Evolutionary conservation across 2,888 invertebrate species (phyloP).

Genomic region (Ctena decussata): DNA sequence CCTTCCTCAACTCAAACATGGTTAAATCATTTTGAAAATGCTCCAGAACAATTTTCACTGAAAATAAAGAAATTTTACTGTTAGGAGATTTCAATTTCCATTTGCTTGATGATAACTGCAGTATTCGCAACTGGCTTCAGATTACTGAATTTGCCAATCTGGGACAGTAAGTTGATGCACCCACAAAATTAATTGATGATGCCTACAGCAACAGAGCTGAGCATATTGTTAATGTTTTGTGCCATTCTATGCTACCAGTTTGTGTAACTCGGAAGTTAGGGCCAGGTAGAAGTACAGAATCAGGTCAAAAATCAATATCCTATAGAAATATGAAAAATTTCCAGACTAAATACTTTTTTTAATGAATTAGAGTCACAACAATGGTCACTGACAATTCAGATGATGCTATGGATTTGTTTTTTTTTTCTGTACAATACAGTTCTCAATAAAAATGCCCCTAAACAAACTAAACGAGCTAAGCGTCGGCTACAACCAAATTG

Average conservation of each 20-base stretch:
- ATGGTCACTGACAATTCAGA: not conserved
- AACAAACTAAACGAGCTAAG: no score
- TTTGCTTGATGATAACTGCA: no score
- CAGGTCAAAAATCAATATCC: not conserved
- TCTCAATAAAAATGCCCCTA: not conserved
- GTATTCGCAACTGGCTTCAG: not conserved
- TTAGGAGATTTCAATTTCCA: no score
- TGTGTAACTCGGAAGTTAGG: not conserved
- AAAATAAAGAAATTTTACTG: not conserved
- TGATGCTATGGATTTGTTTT: not conserved
- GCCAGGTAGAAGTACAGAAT: not conserved
- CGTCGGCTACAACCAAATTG: not conserved
- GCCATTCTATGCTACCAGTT: not conserved
- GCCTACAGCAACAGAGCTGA: not conserved
- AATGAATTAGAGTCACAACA: not conserved
- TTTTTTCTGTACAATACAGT: not conserved
- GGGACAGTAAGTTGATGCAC: not conserved
- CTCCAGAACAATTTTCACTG: not conserved
- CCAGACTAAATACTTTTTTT: not conserved
- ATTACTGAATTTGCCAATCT: not conserved
- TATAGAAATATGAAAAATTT: not conserved
- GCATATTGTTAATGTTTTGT: no score
- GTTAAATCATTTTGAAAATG: not conserved
- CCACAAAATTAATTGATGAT: not conserved
- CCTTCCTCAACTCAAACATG: not conserved